A percentile compares a stretch with the other conserved stretches of the same genome.
Evolutionary conservation across 2,113 vertebrate genomes (phyloP).

Genomic region (Trichomycterus rosablanca): DNA sequence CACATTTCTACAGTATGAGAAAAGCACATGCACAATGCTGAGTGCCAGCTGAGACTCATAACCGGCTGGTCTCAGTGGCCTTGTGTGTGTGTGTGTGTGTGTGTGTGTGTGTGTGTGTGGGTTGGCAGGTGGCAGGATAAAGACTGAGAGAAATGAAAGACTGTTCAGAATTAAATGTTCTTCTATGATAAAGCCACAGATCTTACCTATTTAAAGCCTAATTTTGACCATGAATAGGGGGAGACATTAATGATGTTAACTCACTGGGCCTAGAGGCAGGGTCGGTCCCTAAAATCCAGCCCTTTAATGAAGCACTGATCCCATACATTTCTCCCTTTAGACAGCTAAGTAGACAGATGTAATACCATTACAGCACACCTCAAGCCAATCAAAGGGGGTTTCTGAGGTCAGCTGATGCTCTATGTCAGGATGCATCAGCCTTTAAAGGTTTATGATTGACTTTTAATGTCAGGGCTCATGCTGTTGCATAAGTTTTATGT

Average conservation of each 20-base stretch:
- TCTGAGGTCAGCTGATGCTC: conserved; percentile 50
- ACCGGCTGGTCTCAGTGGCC: conserved; percentile 48
- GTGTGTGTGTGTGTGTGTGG: conserved; percentile 31
- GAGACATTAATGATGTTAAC: conserved; percentile 43
- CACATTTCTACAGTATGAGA: conserved; percentile 49
- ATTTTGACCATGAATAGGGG: conserved; percentile 29
- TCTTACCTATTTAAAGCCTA: background rate
- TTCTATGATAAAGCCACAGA: background rate
- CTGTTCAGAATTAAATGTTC: too few species aligned
- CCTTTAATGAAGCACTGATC: background rate
- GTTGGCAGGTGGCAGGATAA: conserved; percentile 8
- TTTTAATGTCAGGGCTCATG: background rate
- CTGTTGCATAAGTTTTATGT: background rate
- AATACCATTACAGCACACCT: conserved; percentile 2
- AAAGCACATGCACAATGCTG: conserved; percentile 49
- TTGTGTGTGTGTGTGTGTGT: background rate
- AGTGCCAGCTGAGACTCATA: conserved; percentile 45
- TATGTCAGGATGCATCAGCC: conserved; percentile 52
- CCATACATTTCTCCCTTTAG: background rate
- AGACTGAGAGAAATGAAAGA: conserved; percentile 30
- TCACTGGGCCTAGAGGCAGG: conserved; percentile 55
- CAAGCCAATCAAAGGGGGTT: conserved; percentile 50
- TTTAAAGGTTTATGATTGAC: conserved; percentile 21
- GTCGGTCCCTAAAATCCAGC: conserved; percentile 31
- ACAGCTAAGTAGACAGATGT: background rate